A percentile compares a stretch with the other conserved stretches of the same genome.
phyloP scores from a whole-genome alignment of 2,113 vertebrate genomes.

The Myrmecophaga tridactyla region DNA sequence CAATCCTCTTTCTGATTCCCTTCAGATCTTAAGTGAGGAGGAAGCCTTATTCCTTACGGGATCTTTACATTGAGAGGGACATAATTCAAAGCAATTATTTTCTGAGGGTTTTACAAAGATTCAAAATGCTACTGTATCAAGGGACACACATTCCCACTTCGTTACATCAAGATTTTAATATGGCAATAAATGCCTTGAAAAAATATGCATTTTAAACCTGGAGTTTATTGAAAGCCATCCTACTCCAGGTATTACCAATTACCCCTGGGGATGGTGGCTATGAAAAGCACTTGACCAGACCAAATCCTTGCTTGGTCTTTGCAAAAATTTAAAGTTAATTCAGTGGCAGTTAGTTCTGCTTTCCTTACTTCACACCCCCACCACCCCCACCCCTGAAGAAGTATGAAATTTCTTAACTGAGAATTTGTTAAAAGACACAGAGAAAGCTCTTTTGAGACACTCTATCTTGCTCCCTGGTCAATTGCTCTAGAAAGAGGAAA shows the following conservation, averaged over 20 bases:
- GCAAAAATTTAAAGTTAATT: slow-evolving; percentile 25
- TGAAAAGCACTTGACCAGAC: background rate
- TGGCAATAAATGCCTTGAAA: background rate
- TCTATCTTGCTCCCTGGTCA: background rate
- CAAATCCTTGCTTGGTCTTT: slow-evolving; percentile 49
- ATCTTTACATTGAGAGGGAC: background rate
- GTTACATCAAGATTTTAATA: slow-evolving; percentile 12
- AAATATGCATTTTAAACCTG: slow-evolving; percentile 30
- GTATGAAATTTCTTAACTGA: background rate
- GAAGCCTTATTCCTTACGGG: background rate
- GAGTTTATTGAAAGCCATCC: slow-evolving; percentile 51
- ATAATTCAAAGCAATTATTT: background rate
- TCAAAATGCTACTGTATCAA: background rate
- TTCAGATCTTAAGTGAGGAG: background rate
- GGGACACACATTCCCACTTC: background rate
- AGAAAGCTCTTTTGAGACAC: background rate
- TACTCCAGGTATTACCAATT: slow-evolving; percentile 5
- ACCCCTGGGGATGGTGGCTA: background rate
- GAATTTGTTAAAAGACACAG: background rate
- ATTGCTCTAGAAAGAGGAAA: background rate
- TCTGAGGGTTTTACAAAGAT: background rate
- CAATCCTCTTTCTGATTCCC: background rate
- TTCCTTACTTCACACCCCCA: background rate
- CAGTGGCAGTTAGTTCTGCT: background rate
- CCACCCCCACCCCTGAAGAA: background rate